Evolutionary conservation across 2,113 vertebrate genomes (phyloP), one percentile per base, ranked within the genome.

Genomic region (Colinus virginianus): DNA sequence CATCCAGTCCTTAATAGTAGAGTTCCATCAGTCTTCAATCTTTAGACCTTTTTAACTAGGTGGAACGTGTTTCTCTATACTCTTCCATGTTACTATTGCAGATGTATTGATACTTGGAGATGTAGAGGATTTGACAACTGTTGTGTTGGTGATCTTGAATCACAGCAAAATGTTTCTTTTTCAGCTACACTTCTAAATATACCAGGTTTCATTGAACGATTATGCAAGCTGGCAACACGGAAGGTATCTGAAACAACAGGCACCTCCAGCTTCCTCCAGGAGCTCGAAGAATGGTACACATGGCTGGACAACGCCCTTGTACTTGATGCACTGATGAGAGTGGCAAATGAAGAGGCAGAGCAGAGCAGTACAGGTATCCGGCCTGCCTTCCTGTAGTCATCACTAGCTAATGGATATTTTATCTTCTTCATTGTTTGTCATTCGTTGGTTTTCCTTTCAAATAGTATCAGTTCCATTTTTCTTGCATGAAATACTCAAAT

Each of bases 301-400:
- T 99, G 99, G 99, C 97, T 99, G 82, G 99, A 99, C 97, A 99
- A 99, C 0, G 99, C 99, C 0, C 96, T 99, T 64, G 99, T 99
- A 26, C 97, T 99, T 49, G 99, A 99, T n/a, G 98, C 99, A 2
- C 98, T 99, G 86, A 99, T 99, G 99, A 98, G 99, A 91, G 99
- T 99, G 97, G 99, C 99, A 18, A 99, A 98, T 3, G 99, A 99
- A 86, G 99, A 99, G 90, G 98, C 99, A 2, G 99, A 99, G 62
- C 99, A 99, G 90, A 99, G 98, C 96, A 98, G 98, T 61, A 99
- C 99, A 98, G 99, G 99, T 99, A 97, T 87, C 66, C 58, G 49
- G 6, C 11, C 19, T 74, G 40, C 53, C 2, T 55, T 78, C 25
- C 25, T 78, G 7, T 43, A 7, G 2, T 32, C 51, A 30, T 19